phyloP scores from a whole-genome alignment of 2,113 vertebrate species.

The Prolemur simus region DNA sequence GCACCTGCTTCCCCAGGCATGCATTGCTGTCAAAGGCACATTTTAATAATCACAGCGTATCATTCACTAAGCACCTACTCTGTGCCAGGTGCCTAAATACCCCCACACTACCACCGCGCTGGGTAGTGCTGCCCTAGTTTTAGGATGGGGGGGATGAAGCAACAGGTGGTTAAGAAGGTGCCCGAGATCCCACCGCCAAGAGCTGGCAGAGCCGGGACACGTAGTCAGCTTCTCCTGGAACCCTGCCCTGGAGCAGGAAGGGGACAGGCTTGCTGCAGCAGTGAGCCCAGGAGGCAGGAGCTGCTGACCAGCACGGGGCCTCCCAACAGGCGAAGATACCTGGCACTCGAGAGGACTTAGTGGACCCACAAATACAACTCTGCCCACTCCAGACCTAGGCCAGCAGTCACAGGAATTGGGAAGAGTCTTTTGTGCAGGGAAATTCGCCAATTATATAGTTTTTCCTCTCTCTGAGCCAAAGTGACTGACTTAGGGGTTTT shows the following conservation, averaged over 20 bases:
- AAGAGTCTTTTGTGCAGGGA: constrained; percentile 38
- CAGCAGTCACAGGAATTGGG: constrained; percentile 35
- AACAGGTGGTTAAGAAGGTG: background rate
- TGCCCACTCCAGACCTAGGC: constrained; percentile 54
- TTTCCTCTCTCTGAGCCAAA: constrained; percentile 45
- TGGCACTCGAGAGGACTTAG: constrained; percentile 47
- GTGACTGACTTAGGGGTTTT: constrained; percentile 25
- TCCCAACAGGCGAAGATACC: constrained; percentile 74
- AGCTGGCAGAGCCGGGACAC: background rate
- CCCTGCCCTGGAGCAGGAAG: constrained; percentile 55
- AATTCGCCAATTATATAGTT: constrained; percentile 38
- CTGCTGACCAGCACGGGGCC: constrained; percentile 60
- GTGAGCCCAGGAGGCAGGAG: constrained; percentile 47
- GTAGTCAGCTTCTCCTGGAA: background rate
- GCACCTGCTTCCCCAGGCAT: constrained; percentile 51
- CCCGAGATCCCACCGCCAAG: background rate
- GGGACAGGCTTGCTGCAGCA: constrained; percentile 59
- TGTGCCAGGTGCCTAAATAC: background rate
- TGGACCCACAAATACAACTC: constrained; percentile 58
- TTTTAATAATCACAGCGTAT: constrained; percentile 41
- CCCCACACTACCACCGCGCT: fast-evolving
- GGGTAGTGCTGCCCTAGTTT: no score
- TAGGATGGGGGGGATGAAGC: background rate
- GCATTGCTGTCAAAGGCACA: constrained; percentile 28
- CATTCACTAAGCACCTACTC: background rate